Percentiles rank a stretch among this genome's conserved stretches.
phyloP scores from a whole-genome alignment of 2,113 vertebrate genomes.

The Dasypus novemcinctus region DNA sequence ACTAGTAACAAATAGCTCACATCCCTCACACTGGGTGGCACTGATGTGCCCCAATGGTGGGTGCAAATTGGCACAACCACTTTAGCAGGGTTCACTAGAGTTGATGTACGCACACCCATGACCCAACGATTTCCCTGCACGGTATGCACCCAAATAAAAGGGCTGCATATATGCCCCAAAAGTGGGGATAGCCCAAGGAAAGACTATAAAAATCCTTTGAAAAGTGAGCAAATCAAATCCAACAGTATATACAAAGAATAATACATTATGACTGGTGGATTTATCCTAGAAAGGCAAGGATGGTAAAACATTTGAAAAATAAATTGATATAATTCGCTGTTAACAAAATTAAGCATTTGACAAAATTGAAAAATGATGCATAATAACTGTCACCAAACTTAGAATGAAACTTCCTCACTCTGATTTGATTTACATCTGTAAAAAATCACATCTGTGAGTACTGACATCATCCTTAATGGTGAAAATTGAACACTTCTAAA shows the following conservation, averaged over 20 bases:
- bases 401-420: not conserved
- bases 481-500: too few species aligned
- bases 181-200: not conserved
- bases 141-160: not conserved
- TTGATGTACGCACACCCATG: accelerated
- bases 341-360: not conserved
- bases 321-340: not conserved
- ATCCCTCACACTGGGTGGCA: not conserved
- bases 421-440: too few species aligned
- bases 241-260: too few species aligned
- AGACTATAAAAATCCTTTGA: not conserved
- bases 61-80: accelerated
- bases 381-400: not conserved
- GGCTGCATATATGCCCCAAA: too few species aligned
- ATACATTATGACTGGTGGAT: too few species aligned
- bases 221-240: not conserved
- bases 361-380: not conserved
- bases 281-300: not conserved
- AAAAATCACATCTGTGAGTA: too few species aligned
- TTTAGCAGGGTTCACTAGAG: not conserved
- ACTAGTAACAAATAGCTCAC: not conserved
- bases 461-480: too few species aligned
- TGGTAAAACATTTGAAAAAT: not conserved
- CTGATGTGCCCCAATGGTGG: not conserved
- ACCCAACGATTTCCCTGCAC: not conserved